Percentiles rank a stretch among this genome's conserved stretches.
Evolutionary conservation across 92 coral and sea anemone species (phyloP).

Genomic region (Bergia puertoricense): DNA sequence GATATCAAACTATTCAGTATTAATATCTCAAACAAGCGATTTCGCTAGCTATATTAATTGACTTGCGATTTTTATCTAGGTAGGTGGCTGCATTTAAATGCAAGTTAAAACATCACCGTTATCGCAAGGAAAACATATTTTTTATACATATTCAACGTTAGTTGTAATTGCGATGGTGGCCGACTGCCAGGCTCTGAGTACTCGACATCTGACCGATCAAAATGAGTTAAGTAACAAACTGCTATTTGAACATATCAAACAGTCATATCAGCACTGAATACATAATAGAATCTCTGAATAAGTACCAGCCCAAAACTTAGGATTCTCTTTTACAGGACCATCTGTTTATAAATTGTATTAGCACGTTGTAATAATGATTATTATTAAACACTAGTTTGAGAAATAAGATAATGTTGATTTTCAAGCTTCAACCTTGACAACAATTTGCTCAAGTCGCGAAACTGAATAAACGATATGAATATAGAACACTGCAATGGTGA

Average conservation of each 20-base stretch:
- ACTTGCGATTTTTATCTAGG: neutral
- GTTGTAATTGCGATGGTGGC: neutral
- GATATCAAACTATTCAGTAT: slow-evolving; percentile 5
- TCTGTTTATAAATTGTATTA: slow-evolving; percentile 4
- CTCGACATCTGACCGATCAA: neutral
- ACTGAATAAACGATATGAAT: too few species aligned
- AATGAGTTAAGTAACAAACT: neutral
- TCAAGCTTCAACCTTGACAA: neutral
- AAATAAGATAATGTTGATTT: neutral
- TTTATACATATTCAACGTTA: neutral
- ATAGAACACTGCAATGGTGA: neutral
- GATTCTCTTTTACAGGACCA: neutral
- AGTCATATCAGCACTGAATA: neutral
- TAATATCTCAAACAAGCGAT: neutral
- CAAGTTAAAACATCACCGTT: neutral
- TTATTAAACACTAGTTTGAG: neutral
- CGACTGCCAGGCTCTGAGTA: neutral
- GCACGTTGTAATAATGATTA: neutral
- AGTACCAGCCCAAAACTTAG: neutral
- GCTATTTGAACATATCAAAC: neutral
- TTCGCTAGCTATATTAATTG: neutral
- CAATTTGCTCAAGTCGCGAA: neutral
- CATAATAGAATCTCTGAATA: neutral
- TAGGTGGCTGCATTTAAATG: neutral
- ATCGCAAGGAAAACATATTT: neutral